A percentile compares a stretch with the other conserved stretches of the same genome.
phyloP scores from a whole-genome alignment of 2,797 vertebrate species.

The Apodemus agrarius region DNA sequence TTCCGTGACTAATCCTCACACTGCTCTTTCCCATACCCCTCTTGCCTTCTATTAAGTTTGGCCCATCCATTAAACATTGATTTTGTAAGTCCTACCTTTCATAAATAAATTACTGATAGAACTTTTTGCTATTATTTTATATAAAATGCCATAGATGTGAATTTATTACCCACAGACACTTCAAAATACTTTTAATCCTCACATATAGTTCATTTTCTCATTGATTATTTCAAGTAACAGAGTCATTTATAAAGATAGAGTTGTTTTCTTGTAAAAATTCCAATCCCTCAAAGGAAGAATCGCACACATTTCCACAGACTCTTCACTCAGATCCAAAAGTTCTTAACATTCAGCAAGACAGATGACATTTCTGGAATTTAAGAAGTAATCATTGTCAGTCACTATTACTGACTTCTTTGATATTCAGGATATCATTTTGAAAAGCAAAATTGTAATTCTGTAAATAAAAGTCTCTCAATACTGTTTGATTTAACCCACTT shows the following conservation, averaged over 20 bases:
- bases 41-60: not conserved
- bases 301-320: not conserved
- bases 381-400: not conserved
- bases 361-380: not conserved
- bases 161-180: not conserved
- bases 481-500: not conserved
- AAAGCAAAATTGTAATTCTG: slow-evolving; percentile 8
- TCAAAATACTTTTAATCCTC: slow-evolving; percentile 33
- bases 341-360: not conserved
- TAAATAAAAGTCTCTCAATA: not conserved
- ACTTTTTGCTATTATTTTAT: not conserved
- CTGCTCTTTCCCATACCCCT: not conserved
- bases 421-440: not conserved
- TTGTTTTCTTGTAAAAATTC: not conserved
- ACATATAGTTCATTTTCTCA: not conserved
- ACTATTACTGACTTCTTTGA: not conserved
- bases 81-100: not conserved
- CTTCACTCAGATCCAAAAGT: not conserved
- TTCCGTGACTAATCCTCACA: not conserved
- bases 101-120: not conserved
- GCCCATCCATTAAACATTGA: not conserved
- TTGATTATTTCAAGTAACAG: not conserved
- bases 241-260: not conserved
- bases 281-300: not conserved
- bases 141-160: not conserved